Evolutionary conservation across 2,113 vertebrate species (phyloP).

Genomic region (Drymodes brunneopygia): DNA sequence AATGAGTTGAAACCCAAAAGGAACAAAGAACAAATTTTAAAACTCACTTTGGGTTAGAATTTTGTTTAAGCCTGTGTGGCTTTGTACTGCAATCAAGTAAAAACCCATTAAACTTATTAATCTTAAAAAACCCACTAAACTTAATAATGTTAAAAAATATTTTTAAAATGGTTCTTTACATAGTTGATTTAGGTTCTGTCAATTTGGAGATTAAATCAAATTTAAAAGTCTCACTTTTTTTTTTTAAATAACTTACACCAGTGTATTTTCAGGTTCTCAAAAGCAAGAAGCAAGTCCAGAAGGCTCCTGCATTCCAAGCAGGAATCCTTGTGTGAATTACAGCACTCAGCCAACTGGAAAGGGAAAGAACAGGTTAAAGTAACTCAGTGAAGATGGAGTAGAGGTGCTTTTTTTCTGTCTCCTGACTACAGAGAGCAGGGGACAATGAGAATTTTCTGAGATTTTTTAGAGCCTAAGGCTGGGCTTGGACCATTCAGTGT

Average conservation of each 20-base stretch:
- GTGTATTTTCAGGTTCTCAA: not conserved
- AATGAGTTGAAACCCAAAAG: not conserved
- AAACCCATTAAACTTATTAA: not conserved
- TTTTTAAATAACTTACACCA: not conserved
- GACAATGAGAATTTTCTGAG: not conserved
- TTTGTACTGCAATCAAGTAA: not conserved
- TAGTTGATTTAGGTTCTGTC: not conserved
- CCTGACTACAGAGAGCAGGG: not conserved
- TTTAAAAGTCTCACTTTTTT: rapidly evolving
- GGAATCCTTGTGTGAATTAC: not conserved
- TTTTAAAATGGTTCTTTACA: not conserved
- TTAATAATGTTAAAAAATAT: not conserved
- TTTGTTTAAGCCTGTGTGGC: not conserved
- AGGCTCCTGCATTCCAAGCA: not conserved
- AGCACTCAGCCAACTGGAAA: not conserved
- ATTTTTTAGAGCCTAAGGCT: not conserved
- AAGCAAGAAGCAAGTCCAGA: not conserved
- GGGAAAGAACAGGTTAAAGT: not conserved
- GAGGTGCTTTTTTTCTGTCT: not conserved
- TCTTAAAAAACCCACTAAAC: not conserved
- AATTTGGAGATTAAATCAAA: not conserved
- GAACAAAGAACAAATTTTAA: not conserved
- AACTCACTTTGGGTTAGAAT: not conserved
- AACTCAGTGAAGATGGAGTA: not conserved
- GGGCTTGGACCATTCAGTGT: not conserved